Base-by-base conservation (phyloP, 1,140 invertebrate species). In the Zaprionus tsacasi region DNA sequence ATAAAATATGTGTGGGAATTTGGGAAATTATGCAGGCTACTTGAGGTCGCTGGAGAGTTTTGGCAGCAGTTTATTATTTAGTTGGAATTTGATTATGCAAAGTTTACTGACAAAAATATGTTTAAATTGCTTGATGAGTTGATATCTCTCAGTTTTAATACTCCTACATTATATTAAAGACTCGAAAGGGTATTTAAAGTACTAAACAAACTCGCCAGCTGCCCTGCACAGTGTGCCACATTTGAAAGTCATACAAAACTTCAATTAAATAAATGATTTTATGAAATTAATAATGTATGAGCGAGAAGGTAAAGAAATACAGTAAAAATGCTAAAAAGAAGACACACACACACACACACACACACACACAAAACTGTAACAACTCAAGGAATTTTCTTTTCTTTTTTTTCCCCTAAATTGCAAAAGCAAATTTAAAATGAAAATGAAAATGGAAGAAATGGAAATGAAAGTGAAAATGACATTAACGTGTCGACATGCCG, bases 261-360 rank as follows among this genome's bases (percentile, higher is more conserved):
- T 82, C 60, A 82, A 82, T 79, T 76, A 82, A 82, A 82, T 82
- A 76, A 73, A 82, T 82, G 76, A 82, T 82, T 79, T 79, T 79
- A 82, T 82, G 66, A 72, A 82, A 79, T 82, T 79, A 79, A 82
- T 82, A 82, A 82, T 82, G 81, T 58, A 79, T 74, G 73, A 66
- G 67, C 66, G 54, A 57, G 21, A 73, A 74, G 38, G 45, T 54
- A 70, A 63, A 61, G 56, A 65, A 54, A 59, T 8, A 56, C 36
- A 69, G 7, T 36, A 45, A 63, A 50, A 50, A 70, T 55, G 48
- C 30, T 50, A 43, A 50, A 40, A 56, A 54, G 13, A 45, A 50
- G 43, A n/a, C 21, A 56, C 70, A 50, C 38, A 50, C 45, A 56
- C 45, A 43, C 61, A 58, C 48, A 52, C 25, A 55, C 27, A 25